phyloP scores from a whole-genome alignment of 2,113 vertebrate genomes.

The Atherinomorus stipes region DNA sequence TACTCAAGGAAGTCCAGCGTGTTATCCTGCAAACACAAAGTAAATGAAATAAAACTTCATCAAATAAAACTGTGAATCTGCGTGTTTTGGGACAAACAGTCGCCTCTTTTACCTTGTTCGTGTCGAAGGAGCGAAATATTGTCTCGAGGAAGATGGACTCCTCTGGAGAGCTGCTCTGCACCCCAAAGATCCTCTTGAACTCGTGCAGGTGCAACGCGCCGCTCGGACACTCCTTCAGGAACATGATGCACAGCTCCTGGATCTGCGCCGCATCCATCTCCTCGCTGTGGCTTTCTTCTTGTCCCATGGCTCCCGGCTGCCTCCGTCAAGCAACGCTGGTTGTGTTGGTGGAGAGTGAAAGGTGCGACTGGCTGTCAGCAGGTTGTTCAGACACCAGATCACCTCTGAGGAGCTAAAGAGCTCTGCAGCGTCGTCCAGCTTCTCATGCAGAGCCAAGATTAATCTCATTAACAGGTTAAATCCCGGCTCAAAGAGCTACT shows the following conservation, averaged over 20 bases:
- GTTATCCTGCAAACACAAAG: conserved; percentile 83
- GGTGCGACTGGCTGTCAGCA: neutral
- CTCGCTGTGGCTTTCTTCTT: conserved; percentile 73
- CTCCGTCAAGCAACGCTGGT: fast-evolving
- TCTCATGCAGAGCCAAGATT: neutral
- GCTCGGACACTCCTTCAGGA: conserved; percentile 89
- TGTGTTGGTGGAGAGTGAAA: neutral
- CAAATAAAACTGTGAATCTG: neutral
- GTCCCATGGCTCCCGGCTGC: conserved; percentile 48
- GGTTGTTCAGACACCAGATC: neutral
- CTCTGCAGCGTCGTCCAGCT: neutral
- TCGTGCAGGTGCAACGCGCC: conserved; percentile 87
- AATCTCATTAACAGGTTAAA: conserved; percentile 46
- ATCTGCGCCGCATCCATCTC: conserved; percentile 82
- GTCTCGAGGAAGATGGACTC: conserved; percentile 87
- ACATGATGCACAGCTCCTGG: conserved; percentile 86
- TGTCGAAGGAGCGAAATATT: conserved; percentile 87
- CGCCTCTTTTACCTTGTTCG: conserved; percentile 79
- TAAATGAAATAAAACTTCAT: too few species aligned
- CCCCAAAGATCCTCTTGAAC: conserved; percentile 88
- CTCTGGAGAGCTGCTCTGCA: conserved; percentile 80
- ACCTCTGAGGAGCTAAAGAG: conserved; percentile 10
- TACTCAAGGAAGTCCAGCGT: conserved; percentile 89
- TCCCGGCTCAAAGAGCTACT: neutral
- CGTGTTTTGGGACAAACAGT: neutral